Conservation (phyloP, 2,888 invertebrate species). For the Oscheius onirici region DNA sequence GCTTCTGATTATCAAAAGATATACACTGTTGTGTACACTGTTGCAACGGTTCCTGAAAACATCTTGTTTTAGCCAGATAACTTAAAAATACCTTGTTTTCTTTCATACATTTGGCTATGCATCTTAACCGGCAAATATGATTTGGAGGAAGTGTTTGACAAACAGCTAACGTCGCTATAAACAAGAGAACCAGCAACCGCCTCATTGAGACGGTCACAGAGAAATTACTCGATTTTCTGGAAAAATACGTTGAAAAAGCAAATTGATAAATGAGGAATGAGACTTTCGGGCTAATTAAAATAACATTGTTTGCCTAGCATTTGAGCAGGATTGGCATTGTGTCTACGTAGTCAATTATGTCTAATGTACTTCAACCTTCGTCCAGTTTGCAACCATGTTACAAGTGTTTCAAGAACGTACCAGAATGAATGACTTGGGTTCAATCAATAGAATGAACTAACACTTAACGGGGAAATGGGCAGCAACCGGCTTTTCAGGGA, state of each 20-base stretch:
- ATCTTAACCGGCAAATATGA: conserved; percentile 43
- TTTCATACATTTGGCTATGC: conserved; percentile 42
- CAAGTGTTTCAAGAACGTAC: no score
- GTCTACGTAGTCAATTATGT: no score
- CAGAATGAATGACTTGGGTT: no score
- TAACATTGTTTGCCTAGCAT: neutral
- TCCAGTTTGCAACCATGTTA: no score
- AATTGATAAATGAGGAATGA: neutral
- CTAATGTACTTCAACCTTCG: no score
- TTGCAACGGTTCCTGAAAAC: conserved; percentile 26
- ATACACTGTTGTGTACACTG: conserved; percentile 39
- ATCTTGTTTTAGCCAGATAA: neutral
- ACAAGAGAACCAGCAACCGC: conserved; percentile 18
- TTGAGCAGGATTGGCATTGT: no score
- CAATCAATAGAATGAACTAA: no score
- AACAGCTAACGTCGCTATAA: conserved; percentile 5
- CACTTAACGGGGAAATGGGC: no score
- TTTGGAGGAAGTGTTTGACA: conserved; percentile 34
- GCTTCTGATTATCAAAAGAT: conserved; percentile 29
- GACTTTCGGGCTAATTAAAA: neutral
- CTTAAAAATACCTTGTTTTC: conserved; percentile 34
- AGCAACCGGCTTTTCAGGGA: no score
- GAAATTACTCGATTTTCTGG: neutral
- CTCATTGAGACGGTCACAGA: conserved; percentile 17
- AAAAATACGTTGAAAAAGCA: neutral